Conservation (phyloP, 2,888 invertebrate species). For the Andrena bucephala region DNA sequence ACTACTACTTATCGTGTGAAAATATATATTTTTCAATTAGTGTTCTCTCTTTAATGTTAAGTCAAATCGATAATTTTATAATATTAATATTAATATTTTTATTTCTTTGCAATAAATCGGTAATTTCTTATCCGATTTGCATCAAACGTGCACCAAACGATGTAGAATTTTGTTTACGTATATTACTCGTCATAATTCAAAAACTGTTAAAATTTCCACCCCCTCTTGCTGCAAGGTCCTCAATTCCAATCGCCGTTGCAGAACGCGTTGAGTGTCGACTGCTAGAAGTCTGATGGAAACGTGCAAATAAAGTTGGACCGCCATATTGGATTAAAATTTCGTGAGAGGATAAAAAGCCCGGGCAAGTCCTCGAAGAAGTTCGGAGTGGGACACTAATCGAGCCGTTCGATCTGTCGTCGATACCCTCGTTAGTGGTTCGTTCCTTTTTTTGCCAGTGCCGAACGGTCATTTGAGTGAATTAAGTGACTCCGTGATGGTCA, state of each 20-base stretch:
- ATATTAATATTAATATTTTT: no score
- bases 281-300: not conserved
- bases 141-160: no score
- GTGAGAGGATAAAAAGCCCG: constrained; percentile 45
- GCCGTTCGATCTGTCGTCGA: constrained; percentile 59
- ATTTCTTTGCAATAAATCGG: no score
- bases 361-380: constrained; percentile 42
- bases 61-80: no score
- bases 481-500: constrained; percentile 59
- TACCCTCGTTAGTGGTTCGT: constrained; percentile 63
- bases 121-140: no score
- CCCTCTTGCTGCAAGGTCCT: no score
- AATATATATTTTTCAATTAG: no score
- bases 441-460: constrained; percentile 29
- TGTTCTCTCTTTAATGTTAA: no score
- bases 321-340: constrained; percentile 25
- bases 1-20: no score
- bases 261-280: not conserved
- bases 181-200: no score
- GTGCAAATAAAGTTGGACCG: not conserved
- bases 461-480: constrained; percentile 57
- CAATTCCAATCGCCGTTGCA: not conserved
- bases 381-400: constrained; percentile 55
- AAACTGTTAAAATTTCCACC: no score
- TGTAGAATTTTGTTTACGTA: no score